phyloP scores from a whole-genome alignment of 2,888 invertebrate species.

The Xylophagus ater region DNA sequence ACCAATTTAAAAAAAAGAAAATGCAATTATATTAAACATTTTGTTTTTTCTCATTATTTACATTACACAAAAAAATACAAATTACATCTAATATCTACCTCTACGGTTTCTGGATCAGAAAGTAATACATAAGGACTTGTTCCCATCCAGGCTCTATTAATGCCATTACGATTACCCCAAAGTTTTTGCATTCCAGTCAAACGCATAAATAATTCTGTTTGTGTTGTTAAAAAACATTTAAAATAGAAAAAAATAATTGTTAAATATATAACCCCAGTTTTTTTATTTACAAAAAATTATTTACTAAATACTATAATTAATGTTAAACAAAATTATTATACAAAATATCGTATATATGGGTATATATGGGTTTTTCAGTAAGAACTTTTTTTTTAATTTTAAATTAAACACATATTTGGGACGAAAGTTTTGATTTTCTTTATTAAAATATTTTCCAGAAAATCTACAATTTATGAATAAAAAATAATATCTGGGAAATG shows the following conservation, averaged over 20 bases:
- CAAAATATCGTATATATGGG: no score
- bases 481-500: no score
- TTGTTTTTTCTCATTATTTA: conserved; percentile 4
- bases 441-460: no score
- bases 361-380: no score
- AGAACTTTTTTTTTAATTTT: no score
- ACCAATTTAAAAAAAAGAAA: background rate
- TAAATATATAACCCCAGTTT: background rate
- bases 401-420: no score
- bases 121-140: conserved; percentile 41
- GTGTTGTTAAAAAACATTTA: conserved; percentile 4
- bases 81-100: conserved; percentile 32
- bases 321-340: no score
- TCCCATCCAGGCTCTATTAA: conserved; percentile 44
- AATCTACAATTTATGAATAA: no score
- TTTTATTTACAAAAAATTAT: background rate
- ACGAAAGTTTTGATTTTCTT: no score
- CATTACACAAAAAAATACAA: conserved; percentile 5
- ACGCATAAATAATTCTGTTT: conserved; percentile 42
- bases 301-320: background rate
- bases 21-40: background rate
- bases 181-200: conserved; percentile 41
- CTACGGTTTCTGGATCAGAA: conserved; percentile 42
- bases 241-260: conserved; percentile 4
- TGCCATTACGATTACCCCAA: conserved; percentile 42